Evolutionary conservation across 2,888 invertebrate species (phyloP).

Genomic region (Stomorhina lunata): DNA sequence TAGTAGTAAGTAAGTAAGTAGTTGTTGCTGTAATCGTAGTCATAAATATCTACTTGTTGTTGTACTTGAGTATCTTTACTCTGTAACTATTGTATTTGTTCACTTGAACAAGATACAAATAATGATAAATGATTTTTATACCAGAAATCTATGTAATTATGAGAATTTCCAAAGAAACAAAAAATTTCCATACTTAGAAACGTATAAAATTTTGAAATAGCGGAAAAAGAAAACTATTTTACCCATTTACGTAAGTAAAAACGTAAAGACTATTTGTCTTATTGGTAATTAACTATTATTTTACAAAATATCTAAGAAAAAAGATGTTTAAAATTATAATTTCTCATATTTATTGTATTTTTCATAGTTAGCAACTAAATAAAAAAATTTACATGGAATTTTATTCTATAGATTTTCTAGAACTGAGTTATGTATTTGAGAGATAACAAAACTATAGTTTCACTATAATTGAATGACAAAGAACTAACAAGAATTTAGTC

Average conservation of each 20-base stretch:
- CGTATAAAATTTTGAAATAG: not conserved
- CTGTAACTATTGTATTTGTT: too few relatives aligned
- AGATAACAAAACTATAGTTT: not conserved
- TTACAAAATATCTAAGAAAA: not conserved
- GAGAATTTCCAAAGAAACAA: not conserved
- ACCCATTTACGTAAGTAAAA: too few relatives aligned
- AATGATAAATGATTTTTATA: constrained; percentile 40
- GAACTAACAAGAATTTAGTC: too few relatives aligned
- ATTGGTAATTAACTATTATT: not conserved
- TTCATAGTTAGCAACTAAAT: not conserved
- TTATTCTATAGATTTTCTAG: not conserved
- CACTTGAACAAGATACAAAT: too few relatives aligned
- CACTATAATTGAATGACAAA: too few relatives aligned
- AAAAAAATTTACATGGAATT: not conserved
- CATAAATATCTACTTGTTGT: not conserved
- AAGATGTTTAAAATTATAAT: not conserved
- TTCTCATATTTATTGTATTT: not conserved
- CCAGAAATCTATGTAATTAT: not conserved
- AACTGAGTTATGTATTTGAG: not conserved
- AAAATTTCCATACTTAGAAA: constrained; percentile 12
- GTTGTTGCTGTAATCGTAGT: not conserved
- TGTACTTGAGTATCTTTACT: too few relatives aligned
- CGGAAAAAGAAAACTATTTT: constrained; percentile 11
- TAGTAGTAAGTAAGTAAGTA: too few relatives aligned
- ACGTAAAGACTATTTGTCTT: not conserved